phyloP scores from a whole-genome alignment of 1,140 invertebrate genomes.

The Dryas iulia region DNA sequence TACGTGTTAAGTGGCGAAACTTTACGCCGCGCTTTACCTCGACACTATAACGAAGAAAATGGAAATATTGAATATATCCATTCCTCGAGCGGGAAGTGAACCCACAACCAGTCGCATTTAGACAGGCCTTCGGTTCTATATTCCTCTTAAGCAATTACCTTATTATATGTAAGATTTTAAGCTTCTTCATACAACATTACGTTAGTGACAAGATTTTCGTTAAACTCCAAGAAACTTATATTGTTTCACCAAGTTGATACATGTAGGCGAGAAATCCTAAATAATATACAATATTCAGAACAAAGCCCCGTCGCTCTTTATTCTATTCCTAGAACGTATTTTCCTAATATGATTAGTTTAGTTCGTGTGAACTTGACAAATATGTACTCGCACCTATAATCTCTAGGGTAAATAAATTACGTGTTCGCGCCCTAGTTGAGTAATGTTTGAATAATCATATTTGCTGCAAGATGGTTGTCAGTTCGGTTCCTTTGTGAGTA shows the following conservation, averaged over 20 bases:
- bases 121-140: too few relatives aligned
- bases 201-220: too few relatives aligned
- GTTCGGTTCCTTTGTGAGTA: not conserved
- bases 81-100: not conserved
- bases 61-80: too few relatives aligned
- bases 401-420: not conserved
- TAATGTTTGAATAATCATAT: not conserved
- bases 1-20: too few relatives aligned
- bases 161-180: too few relatives aligned
- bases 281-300: not conserved
- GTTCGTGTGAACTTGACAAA: not conserved
- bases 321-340: not conserved
- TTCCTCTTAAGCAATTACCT: too few relatives aligned
- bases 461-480: not conserved
- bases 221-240: too few relatives aligned
- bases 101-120: not conserved
- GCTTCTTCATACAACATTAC: too few relatives aligned
- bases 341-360: not conserved
- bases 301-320: not conserved
- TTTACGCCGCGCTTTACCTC: too few relatives aligned
- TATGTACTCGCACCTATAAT: constrained; percentile 1
- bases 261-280: not conserved
- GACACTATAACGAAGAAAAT: too few relatives aligned
- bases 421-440: not conserved
- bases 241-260: not conserved